Base-by-base conservation (phyloP, 2,888 invertebrate species). In the Melipona bicolor region DNA sequence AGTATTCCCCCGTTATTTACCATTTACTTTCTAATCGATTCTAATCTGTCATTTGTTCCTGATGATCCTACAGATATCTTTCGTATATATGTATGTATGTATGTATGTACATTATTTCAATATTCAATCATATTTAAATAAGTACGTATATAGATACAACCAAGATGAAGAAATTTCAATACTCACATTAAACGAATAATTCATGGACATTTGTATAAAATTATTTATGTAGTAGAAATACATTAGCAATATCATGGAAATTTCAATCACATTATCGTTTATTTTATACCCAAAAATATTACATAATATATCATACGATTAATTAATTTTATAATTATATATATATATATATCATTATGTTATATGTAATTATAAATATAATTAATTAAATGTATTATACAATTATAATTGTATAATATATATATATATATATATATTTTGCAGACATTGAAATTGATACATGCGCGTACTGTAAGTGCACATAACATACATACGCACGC, bases 151-250 rank as follows among this genome's bases (percentile, higher is more conserved):
- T 69, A 77, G 54, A 5, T 64, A 36, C 43, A 54, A 15, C 62
- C 43, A 43, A 43, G 43, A 9, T 43, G 43, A 36, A 19, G 54
- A 52, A 43, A 52, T 36, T 59, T 36, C 19, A 3, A 24, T 27
- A 43, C 52, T 77, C 49, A 17, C 56, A 27, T 65, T 24, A 36
- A 36, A 59, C 36, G 17, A 24, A 27, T 43, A 21, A 61, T 67
- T 61, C 6, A 61, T 9, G 1, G 9, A 79, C 36, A 21, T 69
- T 69, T 79, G 62, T 74, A 68, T 36, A 54, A 62, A 74, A 68
- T 61, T 79, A 21, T 68, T 72, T 17, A 69, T 69, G 56, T 65
- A 65, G 21, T 65, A 62, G 69, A 80, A 81, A 81, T 79, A 80
- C 73, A 81, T 27, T 81, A 70, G 49, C 43, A 72, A 15, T 61